These are phyloP conservation scores for Cordylochernes scorpioides DNA, from an alignment of 2,888 invertebrate species.

Conservation along the genomic window DNA sequence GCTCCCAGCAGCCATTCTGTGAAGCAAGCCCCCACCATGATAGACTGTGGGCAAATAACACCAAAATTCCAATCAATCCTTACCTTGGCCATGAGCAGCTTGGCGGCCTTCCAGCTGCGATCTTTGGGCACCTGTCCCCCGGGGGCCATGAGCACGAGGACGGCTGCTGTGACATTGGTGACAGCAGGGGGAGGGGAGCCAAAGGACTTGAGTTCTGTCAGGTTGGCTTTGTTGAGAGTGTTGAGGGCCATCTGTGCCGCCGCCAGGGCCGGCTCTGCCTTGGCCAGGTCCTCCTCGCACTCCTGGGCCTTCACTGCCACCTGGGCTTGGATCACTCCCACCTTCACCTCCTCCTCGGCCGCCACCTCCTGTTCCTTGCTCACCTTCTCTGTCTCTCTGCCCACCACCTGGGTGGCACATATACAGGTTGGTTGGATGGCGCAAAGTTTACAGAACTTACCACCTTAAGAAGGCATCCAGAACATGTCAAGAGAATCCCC, in stretches of 20 bases:
- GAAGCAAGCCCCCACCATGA: too few relatives aligned
- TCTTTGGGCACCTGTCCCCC: slow-evolving; percentile 76
- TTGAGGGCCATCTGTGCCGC: slow-evolving; percentile 86
- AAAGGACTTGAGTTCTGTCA: slow-evolving; percentile 84
- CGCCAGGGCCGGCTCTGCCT: slow-evolving; percentile 72
- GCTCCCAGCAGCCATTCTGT: too few relatives aligned
- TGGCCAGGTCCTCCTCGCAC: slow-evolving; percentile 72
- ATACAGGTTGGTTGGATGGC: too few relatives aligned
- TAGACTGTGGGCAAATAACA: too few relatives aligned
- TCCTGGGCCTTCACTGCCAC: slow-evolving; percentile 74
- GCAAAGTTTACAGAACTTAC: too few relatives aligned
- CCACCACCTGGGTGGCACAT: too few relatives aligned
- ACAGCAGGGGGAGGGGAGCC: slow-evolving; percentile 74
- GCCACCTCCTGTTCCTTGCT: slow-evolving; percentile 57
- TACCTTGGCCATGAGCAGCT: slow-evolving; percentile 65
- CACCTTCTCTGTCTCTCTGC: slow-evolving; percentile 89
- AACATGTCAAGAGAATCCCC: too few relatives aligned
- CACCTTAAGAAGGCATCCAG: too few relatives aligned
- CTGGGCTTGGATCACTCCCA: slow-evolving; percentile 74
- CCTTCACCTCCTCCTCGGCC: slow-evolving; percentile 79
- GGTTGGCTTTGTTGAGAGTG: slow-evolving; percentile 71
- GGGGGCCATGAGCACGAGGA: slow-evolving; percentile 56
- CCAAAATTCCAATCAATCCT: neutral
- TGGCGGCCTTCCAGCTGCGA: slow-evolving; percentile 80
- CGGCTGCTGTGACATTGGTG: slow-evolving; percentile 74